A percentile compares a stretch with the other conserved stretches of the same genome.
These are phyloP conservation scores for Mimumesa dahlbomi DNA, from an alignment of 2,888 invertebrate genomes.

Conservation along the genomic window DNA sequence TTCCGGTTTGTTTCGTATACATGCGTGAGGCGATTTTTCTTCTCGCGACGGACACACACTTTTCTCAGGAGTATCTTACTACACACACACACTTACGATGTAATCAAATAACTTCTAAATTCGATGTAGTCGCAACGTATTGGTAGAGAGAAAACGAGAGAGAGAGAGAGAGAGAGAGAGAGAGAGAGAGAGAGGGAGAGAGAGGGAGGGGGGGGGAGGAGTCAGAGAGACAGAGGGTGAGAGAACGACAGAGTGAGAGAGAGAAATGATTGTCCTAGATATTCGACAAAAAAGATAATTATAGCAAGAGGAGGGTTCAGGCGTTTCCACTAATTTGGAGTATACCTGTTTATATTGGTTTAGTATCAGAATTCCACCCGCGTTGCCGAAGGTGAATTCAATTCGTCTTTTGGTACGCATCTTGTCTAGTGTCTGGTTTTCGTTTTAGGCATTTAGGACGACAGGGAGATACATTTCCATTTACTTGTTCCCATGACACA, in stretches of 20 bases:
- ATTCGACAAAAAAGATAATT: not conserved
- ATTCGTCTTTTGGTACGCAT: slow-evolving; percentile 41
- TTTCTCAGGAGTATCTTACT: too few species aligned
- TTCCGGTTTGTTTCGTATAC: too few species aligned
- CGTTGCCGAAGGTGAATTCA: slow-evolving; percentile 11
- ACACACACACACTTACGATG: too few species aligned
- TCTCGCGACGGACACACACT: too few species aligned
- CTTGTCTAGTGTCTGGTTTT: slow-evolving; percentile 54
- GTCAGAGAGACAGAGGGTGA: too few species aligned
- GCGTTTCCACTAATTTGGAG: slow-evolving; percentile 5
- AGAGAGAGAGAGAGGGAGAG: too few species aligned
- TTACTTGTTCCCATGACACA: slow-evolving; percentile 41
- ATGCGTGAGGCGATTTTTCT: too few species aligned
- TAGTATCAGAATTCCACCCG: slow-evolving; percentile 10
- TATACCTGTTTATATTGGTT: slow-evolving; percentile 13
- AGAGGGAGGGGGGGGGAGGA: too few species aligned
- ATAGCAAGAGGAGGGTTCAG: not conserved
- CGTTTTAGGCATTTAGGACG: slow-evolving; percentile 66
- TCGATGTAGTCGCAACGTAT: not conserved
- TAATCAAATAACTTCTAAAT: too few species aligned
- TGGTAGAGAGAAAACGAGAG: too few species aligned
- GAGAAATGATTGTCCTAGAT: slow-evolving; percentile 29
- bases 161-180: too few species aligned
- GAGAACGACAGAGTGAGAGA: too few species aligned
- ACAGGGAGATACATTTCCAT: slow-evolving; percentile 62